Conservation (phyloP, 2,888 invertebrate species). For the Hypomecis punctinalis region DNA sequence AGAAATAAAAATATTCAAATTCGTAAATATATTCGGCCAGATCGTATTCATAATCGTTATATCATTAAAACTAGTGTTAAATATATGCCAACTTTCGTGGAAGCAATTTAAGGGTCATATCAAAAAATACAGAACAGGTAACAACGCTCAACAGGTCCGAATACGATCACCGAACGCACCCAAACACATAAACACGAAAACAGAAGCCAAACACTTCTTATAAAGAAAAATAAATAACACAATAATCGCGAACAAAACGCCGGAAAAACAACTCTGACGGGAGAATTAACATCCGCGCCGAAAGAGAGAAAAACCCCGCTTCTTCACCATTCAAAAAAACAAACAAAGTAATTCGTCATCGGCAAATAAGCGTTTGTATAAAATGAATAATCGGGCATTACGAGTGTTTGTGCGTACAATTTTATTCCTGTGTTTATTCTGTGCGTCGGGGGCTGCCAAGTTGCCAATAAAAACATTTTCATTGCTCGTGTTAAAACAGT, state of each 20-base stretch:
- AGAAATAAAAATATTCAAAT: too few relatives aligned
- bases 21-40: too few relatives aligned
- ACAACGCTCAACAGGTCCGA: slow-evolving; percentile 22
- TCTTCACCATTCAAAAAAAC: slow-evolving; percentile 21
- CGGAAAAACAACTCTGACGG: slow-evolving; percentile 19
- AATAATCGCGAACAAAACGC: slow-evolving; percentile 25
- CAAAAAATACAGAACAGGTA: too few relatives aligned
- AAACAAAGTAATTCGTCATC: slow-evolving; percentile 47
- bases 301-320: slow-evolving; percentile 9
- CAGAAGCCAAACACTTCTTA: slow-evolving; percentile 21
- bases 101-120: too few relatives aligned
- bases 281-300: slow-evolving; percentile 26
- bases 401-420: slow-evolving; percentile 57
- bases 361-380: slow-evolving; percentile 54
- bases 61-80: too few relatives aligned
- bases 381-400: slow-evolving; percentile 67
- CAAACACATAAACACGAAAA: slow-evolving; percentile 6
- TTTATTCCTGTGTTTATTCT: slow-evolving; percentile 69
- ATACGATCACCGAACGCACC: slow-evolving; percentile 11
- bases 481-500: slow-evolving; percentile 82
- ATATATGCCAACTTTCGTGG: too few relatives aligned
- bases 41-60: too few relatives aligned
- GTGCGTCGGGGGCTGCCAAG: slow-evolving; percentile 64
- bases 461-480: slow-evolving; percentile 82
- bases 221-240: slow-evolving; percentile 12